These are phyloP conservation scores for Parauchenoglanis ngamensis DNA, from an alignment of 2,797 vertebrate genomes.

Conservation along the genomic window DNA sequence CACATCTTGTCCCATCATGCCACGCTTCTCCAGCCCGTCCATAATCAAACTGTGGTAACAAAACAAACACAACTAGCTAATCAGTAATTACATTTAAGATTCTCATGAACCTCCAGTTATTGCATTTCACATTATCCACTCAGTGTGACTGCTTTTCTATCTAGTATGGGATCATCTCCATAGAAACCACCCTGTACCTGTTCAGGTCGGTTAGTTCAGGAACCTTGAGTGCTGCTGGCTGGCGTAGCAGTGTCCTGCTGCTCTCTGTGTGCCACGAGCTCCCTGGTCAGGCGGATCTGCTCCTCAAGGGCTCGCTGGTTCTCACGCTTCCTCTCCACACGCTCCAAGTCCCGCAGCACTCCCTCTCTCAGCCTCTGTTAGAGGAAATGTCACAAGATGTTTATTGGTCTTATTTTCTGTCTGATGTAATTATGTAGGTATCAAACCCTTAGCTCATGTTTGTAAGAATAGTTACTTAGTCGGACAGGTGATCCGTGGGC, in stretches of 20 bases:
- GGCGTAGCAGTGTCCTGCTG: conserved; percentile 55
- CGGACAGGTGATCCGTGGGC: not conserved
- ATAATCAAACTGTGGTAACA: conserved; percentile 56
- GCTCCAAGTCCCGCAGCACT: conserved; percentile 85
- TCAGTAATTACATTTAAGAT: too few relatives aligned
- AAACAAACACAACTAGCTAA: not conserved
- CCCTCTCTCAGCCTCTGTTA: conserved; percentile 86
- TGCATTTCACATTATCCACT: too few relatives aligned
- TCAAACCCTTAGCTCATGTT: not conserved
- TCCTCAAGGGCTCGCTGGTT: conserved; percentile 85
- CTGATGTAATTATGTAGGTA: not conserved
- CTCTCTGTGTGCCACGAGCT: conserved; percentile 77
- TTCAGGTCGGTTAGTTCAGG: conserved; percentile 15
- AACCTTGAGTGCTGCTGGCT: not conserved
- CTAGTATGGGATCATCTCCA: not conserved
- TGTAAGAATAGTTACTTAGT: not conserved
- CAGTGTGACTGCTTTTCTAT: not conserved
- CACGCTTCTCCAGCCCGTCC: conserved; percentile 74
- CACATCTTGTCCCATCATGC: conserved; percentile 79
- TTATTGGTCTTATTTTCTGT: too few relatives aligned
- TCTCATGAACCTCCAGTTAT: too few relatives aligned
- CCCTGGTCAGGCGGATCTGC: conserved; percentile 81
- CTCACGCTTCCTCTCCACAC: conserved; percentile 81
- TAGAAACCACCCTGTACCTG: not conserved
- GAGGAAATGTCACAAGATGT: not conserved